Percentiles rank a stretch among this genome's conserved stretches.
Evolutionary conservation across 2,113 vertebrate genomes (phyloP).

Genomic region (Triplophysa tibetana): DNA sequence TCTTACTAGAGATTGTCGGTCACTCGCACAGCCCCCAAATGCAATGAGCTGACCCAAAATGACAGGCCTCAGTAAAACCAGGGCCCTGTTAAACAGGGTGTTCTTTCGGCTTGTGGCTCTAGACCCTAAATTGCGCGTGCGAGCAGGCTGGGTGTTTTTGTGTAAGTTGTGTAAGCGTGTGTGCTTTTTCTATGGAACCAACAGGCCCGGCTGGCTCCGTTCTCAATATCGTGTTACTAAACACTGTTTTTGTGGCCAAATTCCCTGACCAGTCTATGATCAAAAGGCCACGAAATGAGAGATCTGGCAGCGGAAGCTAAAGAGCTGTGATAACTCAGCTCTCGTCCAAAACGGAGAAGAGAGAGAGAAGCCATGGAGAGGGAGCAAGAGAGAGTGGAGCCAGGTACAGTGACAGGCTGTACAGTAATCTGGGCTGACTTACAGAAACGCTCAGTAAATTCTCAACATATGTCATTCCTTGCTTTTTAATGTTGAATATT

Average conservation of each 20-base stretch:
- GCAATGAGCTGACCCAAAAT: slow-evolving; percentile 57
- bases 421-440: neutral
- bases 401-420: slow-evolving; percentile 13
- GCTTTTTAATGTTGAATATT: no score
- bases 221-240: slow-evolving; percentile 56
- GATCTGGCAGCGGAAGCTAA: slow-evolving; percentile 34
- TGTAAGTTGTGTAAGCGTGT: slow-evolving; percentile 11
- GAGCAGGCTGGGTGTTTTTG: slow-evolving; percentile 8
- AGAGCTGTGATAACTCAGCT: neutral
- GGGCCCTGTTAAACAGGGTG: slow-evolving; percentile 41
- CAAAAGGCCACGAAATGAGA: slow-evolving; percentile 49
- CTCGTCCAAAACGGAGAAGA: slow-evolving; percentile 11
- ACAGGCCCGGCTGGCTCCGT: slow-evolving; percentile 28
- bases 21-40: slow-evolving; percentile 23
- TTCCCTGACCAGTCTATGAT: slow-evolving; percentile 49
- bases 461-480: no score
- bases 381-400: neutral
- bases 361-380: slow-evolving; percentile 4
- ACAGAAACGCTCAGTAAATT: neutral
- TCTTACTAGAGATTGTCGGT: slow-evolving; percentile 42
- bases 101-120: slow-evolving; percentile 42
- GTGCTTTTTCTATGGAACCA: neutral
- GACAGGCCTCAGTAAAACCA: slow-evolving; percentile 59
- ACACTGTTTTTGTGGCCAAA: slow-evolving; percentile 49
- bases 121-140: slow-evolving; percentile 23